Evolutionary conservation across 2,113 vertebrate genomes (phyloP), one percentile per base, ranked within the genome.

Genomic region (Pontoporia blainvillei): DNA sequence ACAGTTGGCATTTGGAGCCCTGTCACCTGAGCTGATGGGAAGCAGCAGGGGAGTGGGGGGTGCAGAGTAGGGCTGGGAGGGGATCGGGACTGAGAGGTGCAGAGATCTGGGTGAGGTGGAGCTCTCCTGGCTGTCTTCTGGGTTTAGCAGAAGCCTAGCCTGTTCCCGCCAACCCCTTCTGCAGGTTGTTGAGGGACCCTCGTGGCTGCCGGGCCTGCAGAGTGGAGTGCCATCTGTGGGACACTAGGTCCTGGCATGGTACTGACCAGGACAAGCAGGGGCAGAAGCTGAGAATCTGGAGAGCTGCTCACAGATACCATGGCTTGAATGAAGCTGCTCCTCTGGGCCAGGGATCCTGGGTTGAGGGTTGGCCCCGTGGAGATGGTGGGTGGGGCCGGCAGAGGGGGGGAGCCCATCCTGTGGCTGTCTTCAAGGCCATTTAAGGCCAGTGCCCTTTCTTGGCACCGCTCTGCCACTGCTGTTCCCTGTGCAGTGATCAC

Each of bases 401-500:
- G 52, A 2, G 17, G 57, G 31, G 11, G 34, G 39, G 61, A 34
- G 36, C 29, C 64, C 31, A 12, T 29, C 29, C 69, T 41, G 8
- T 78, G 46, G 57, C 49, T 71, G 6, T 49, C 36, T 17, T 84
- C 52, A 31, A 90, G 27, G 46, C 39, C 10, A 3, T 39, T 78
- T 21, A n/a, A 89, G 27, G 54, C 6, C 6, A 1, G 95, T 97
- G 97, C 76, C 92, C 59, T 82, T 95, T n/a, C 86, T 92, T 78
- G 73, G 81, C 5, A 96, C 69, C 52, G 11, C 62, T 57, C 36
- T 25, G 75, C 46, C 66, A 23, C 73, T 91, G 49, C 82, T 23
- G 23, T 92, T 46, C 82, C 86, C 29, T 8, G 31, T 5, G 41
- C 86, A 61, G 90, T 72, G 21, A 27, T 62, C 59, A 89, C 95